A percentile compares a stretch with the other conserved stretches of the same genome.
phyloP scores from a whole-genome alignment of 2,113 vertebrate species.

The Morone saxatilis region DNA sequence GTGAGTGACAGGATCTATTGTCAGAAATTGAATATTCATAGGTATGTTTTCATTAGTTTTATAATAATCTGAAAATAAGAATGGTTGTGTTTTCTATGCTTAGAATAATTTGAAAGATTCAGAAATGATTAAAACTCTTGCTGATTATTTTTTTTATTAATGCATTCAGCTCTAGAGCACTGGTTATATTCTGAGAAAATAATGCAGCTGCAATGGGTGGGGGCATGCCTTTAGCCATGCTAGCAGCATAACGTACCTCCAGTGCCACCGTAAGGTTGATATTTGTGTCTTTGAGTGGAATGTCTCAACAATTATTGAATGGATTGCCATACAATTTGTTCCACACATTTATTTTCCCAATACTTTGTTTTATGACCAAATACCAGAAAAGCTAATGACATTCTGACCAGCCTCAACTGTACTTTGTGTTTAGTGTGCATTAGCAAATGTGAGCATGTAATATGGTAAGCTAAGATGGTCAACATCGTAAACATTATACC shows the following conservation, averaged over 20 bases:
- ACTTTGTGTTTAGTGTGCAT: background rate
- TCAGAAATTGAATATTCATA: too few species aligned
- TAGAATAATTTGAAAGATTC: too few species aligned
- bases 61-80: too few species aligned
- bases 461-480: background rate
- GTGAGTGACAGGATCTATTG: too few species aligned
- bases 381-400: background rate
- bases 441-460: background rate
- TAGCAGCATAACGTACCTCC: background rate
- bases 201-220: background rate
- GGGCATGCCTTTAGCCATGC: background rate
- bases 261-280: too few species aligned
- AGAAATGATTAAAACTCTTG: too few species aligned
- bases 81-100: too few species aligned
- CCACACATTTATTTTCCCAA: background rate
- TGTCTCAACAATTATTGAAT: background rate
- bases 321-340: background rate
- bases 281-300: background rate
- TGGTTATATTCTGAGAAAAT: background rate
- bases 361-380: background rate
- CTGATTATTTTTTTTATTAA: too few species aligned
- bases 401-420: background rate
- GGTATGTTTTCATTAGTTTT: too few species aligned
- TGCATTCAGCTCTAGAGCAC: background rate
- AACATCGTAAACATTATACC: background rate